Evolutionary conservation across 2,888 invertebrate species (phyloP), one percentile per base, ranked within the genome.

Genomic region (Incurvaria masculella): DNA sequence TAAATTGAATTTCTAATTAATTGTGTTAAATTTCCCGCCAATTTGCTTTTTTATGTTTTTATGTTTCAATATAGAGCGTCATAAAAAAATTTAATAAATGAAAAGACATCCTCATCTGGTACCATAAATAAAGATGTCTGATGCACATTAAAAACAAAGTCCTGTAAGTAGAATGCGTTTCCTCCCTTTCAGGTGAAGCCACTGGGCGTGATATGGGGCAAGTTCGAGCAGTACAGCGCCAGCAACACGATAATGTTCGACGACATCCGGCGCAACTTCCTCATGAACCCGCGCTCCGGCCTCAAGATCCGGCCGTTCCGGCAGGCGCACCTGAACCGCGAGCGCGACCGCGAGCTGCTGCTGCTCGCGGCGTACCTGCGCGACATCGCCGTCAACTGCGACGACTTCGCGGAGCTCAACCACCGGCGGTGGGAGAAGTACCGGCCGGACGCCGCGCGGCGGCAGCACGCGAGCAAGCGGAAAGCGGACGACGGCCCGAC

Each of bases 171-270:
- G 26, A 48, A 33, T 51, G 61, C 53, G 21, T 57, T 56, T 57
- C 53, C 49, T 40, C 65, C 66, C 14, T 62, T 64, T 8, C 70
- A 91, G 90, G 90, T 91, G 0, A 97, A 97, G 76, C 97, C 97
- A 0, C 73, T 98, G 49, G 96, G 94, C 5, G 93, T 98, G 1
- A 95, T 98, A 53, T 98, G 97, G 97, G 97, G 96, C 14, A 92
- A 94, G 63, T 97, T 87, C 63, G 82, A 88, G 1, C 92, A 96
- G 63, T 97, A 92, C 70, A 88, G 84, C 44, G 78, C 89, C 0
- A 90, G 89, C 63, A 98, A 98, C 66, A 97, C 97, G 0, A 95
- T 98, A 53, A 98, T 98, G 97, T 93, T 98, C 60, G 97, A 98
- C 63, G 97, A 98, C 61, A 90, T 97, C 38, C 80, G 96, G 47